Conservation (phyloP, 2,888 invertebrate species). For the Tillus elongatus region DNA sequence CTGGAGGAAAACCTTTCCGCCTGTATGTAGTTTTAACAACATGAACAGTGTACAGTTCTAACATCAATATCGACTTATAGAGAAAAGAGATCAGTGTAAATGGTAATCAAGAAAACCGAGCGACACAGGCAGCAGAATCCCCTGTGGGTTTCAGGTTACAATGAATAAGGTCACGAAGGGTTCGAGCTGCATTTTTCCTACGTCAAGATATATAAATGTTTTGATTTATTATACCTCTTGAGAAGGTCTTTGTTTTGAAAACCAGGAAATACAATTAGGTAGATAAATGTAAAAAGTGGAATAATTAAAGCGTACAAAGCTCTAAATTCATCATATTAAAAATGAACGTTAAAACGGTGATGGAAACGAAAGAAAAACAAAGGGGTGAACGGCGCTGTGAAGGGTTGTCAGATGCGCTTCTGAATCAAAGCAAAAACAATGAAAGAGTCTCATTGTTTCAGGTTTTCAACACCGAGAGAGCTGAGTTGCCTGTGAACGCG, state of each 20-base stretch:
- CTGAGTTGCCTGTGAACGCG: conserved; percentile 18
- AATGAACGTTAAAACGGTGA: conserved; percentile 41
- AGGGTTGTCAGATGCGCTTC: conserved; percentile 42
- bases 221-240: conserved; percentile 42
- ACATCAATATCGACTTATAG: no score
- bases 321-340: conserved; percentile 44
- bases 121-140: no score
- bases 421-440: conserved; percentile 42
- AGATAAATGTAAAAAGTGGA: conserved; percentile 44
- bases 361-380: conserved; percentile 42
- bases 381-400: conserved; percentile 38
- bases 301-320: conserved; percentile 44
- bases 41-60: no score
- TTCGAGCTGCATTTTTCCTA: conserved; percentile 33
- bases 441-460: conserved; percentile 42
- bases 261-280: conserved; percentile 43
- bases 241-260: conserved; percentile 35
- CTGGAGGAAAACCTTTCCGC: no score
- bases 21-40: no score
- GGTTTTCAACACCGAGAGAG: conserved; percentile 19
- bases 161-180: conserved; percentile 26
- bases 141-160: conserved; percentile 31
- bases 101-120: no score
- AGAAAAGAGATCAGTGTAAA: no score
- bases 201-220: conserved; percentile 33